A percentile compares a stretch with the other conserved stretches of the same genome.
phyloP scores from a whole-genome alignment of 2,797 vertebrate genomes.

The Sparidentex hasta region DNA sequence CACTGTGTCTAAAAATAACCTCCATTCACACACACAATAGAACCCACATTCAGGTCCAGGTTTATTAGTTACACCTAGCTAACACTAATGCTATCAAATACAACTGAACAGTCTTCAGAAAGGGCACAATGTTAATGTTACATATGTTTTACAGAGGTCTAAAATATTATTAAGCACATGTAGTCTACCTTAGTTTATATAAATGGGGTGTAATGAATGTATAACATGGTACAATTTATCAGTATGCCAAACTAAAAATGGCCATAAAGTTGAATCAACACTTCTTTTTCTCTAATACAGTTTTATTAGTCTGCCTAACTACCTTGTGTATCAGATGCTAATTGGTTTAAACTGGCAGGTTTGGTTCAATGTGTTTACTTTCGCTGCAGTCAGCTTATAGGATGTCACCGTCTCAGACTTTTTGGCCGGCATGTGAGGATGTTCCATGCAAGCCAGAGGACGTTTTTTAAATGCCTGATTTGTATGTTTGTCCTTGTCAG shows the following conservation, averaged over 20 bases:
- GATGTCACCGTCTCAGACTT: constrained; percentile 67
- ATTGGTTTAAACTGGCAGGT: constrained; percentile 73
- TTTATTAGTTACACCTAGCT: background rate
- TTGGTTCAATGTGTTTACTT: constrained; percentile 64
- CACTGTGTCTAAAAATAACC: background rate
- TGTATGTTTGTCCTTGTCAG: constrained; percentile 18
- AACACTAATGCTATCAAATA: background rate
- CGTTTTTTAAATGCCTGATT: constrained; percentile 24
- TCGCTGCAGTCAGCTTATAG: constrained; percentile 66
- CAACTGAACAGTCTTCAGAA: background rate
- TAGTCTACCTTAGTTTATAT: background rate
- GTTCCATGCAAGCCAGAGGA: constrained; percentile 29
- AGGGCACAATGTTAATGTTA: background rate
- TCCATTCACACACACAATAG: background rate
- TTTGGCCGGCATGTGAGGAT: constrained; percentile 42
- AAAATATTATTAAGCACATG: background rate
- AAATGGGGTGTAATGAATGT: background rate
- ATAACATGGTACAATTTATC: background rate
- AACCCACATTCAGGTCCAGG: background rate
- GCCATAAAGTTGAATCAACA: constrained; percentile 3
- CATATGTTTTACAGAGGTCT: background rate
- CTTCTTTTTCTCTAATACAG: background rate
- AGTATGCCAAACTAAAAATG: background rate
- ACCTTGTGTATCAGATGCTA: constrained; percentile 40
- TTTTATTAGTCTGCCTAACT: background rate